Evolutionary conservation across 1,140 invertebrate species (phyloP).

Genomic region (Drosophila setifemur): DNA sequence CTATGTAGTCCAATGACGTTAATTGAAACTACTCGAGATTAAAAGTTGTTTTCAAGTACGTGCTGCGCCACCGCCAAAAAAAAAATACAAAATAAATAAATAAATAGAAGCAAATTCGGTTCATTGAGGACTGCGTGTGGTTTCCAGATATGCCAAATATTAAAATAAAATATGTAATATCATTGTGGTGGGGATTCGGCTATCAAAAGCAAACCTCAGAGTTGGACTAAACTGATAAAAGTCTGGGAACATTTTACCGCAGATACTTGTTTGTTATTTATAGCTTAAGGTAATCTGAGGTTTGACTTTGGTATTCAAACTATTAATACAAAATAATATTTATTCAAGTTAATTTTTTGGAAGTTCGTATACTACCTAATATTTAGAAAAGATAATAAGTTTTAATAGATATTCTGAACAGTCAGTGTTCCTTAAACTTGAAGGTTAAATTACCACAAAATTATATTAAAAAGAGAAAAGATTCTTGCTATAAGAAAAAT

Average conservation of each 20-base stretch:
- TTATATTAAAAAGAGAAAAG: no score
- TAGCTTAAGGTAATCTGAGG: no score
- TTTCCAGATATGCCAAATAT: constrained; percentile 21
- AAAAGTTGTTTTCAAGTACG: constrained; percentile 69
- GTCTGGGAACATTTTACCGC: constrained; percentile 1
- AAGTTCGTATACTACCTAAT: no score
- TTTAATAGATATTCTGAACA: no score
- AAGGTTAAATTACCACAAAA: no score
- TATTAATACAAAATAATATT: no score
- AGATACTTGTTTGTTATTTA: no score
- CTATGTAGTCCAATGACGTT: constrained; percentile 81
- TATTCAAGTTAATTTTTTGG: no score
- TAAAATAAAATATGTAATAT: not conserved
- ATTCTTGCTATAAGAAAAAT: no score
- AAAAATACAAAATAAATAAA: not conserved
- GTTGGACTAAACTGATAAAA: not conserved
- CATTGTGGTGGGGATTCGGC: constrained; percentile 7
- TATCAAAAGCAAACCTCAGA: constrained; percentile 25
- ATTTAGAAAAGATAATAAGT: no score
- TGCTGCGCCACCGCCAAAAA: constrained; percentile 36
- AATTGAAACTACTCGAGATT: constrained; percentile 80
- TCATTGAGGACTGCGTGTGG: constrained; percentile 32
- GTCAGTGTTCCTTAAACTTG: no score
- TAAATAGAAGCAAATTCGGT: constrained; percentile 3
- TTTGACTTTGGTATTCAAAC: no score